Percentiles rank a stretch among this genome's conserved stretches.
Conservation (phyloP, 2,113 vertebrate species). For the Egretta garzetta region DNA sequence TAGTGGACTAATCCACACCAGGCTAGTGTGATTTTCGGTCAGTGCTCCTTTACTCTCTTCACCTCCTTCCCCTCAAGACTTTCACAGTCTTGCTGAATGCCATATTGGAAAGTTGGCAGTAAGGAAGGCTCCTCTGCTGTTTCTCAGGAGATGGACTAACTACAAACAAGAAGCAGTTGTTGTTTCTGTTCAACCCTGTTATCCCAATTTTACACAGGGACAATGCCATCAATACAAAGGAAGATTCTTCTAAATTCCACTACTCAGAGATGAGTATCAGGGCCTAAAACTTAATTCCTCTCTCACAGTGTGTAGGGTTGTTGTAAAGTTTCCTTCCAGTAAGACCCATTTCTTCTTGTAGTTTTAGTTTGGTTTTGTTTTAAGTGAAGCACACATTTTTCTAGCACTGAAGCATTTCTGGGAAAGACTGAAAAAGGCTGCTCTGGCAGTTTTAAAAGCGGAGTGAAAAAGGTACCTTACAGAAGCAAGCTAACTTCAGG, state of each 20-base stretch:
- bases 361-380: neutral
- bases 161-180: neutral
- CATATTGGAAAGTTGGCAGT: neutral
- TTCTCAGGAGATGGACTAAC: neutral
- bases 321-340: neutral
- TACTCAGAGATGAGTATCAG: neutral
- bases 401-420: constrained; percentile 6
- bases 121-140: neutral
- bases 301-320: neutral
- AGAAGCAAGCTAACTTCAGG: neutral
- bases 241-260: neutral
- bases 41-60: neutral
- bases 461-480: neutral
- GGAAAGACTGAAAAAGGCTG: neutral
- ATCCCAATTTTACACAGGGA: neutral
- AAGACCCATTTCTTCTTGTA: neutral
- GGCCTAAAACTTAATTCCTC: neutral
- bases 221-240: neutral
- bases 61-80: neutral
- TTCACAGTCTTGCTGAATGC: neutral
- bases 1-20: neutral
- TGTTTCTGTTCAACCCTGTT: neutral
- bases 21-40: neutral
- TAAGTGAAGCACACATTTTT: neutral
- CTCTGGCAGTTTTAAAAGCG: constrained; percentile 26